phyloP scores from a whole-genome alignment of 2,888 invertebrate species.

The Agriopis leucophaearia region DNA sequence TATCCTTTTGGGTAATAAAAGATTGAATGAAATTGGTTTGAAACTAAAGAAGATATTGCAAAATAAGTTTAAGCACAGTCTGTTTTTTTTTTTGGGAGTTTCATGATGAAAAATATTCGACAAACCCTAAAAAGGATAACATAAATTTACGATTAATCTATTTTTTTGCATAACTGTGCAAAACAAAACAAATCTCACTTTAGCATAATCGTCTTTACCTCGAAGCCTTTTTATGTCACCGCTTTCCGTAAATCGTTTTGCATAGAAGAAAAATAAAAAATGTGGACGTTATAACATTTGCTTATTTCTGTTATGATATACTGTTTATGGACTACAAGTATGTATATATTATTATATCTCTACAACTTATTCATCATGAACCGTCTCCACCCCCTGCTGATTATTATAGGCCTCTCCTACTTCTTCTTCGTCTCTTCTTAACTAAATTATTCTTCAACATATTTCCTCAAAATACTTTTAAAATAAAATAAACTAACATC shows the following conservation, averaged over 20 bases:
- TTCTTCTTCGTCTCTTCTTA: too few species aligned
- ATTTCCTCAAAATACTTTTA: too few species aligned
- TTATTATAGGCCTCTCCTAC: too few species aligned
- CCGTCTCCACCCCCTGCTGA: too few species aligned
- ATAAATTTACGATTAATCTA: constrained; percentile 23
- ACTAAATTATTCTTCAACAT: too few species aligned
- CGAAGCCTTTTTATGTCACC: constrained; percentile 42
- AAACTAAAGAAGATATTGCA: too few species aligned
- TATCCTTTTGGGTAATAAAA: too few species aligned
- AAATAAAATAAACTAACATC: too few species aligned
- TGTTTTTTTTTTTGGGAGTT: not conserved
- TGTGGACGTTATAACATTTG: not conserved
- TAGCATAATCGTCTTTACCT: constrained; percentile 59
- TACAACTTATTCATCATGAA: too few species aligned
- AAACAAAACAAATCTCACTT: constrained; percentile 52
- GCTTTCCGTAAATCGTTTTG: constrained; percentile 35
- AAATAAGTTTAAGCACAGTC: too few species aligned
- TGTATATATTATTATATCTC: not conserved
- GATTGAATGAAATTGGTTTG: too few species aligned
- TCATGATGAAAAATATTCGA: constrained; percentile 3
- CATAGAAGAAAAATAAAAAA: constrained; percentile 38
- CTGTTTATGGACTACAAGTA: not conserved
- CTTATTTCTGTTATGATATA: not conserved
- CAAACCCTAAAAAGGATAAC: constrained; percentile 4
- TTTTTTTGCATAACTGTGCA: constrained; percentile 30